Evolutionary conservation across 2,888 invertebrate genomes (phyloP).

Genomic region (Acanthosepion pharaonis): DNA sequence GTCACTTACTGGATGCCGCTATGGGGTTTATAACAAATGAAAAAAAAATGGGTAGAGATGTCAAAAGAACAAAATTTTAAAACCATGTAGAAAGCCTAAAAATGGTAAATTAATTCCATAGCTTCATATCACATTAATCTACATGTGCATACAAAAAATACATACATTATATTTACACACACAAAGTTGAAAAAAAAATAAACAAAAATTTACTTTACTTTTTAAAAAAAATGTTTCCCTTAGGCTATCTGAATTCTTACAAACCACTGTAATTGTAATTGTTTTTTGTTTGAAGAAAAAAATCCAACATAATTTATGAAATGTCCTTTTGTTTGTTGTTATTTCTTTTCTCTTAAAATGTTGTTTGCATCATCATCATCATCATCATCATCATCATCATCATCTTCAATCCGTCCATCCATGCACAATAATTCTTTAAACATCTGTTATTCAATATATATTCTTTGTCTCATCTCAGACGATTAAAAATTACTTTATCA

Average conservation of each 20-base stretch:
- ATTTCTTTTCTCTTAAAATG: background rate
- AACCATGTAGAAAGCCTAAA: background rate
- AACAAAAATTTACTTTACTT: background rate
- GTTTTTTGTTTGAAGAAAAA: slow-evolving; percentile 24
- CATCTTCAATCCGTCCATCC: background rate
- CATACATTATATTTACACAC: slow-evolving; percentile 9
- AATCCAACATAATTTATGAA: slow-evolving; percentile 33
- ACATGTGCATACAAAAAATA: background rate
- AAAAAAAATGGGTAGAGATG: background rate
- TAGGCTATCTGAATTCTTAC: background rate
- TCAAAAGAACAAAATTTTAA: background rate
- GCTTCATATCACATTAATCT: background rate
- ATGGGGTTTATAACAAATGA: background rate
- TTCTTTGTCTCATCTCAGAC: too few species aligned
- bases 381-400: background rate
- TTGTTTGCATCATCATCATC: background rate
- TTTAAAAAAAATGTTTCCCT: background rate
- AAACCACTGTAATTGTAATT: slow-evolving; percentile 33
- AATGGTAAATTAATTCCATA: background rate
- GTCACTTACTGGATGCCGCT: background rate
- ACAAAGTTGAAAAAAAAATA: background rate
- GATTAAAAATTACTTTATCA: too few species aligned
- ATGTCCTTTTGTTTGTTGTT: background rate
- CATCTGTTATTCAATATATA: too few species aligned
- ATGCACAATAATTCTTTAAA: too few species aligned